A percentile compares a stretch with the other conserved stretches of the same genome.
phyloP scores from a whole-genome alignment of 2,888 invertebrate species.

The Andrena flavipes region DNA sequence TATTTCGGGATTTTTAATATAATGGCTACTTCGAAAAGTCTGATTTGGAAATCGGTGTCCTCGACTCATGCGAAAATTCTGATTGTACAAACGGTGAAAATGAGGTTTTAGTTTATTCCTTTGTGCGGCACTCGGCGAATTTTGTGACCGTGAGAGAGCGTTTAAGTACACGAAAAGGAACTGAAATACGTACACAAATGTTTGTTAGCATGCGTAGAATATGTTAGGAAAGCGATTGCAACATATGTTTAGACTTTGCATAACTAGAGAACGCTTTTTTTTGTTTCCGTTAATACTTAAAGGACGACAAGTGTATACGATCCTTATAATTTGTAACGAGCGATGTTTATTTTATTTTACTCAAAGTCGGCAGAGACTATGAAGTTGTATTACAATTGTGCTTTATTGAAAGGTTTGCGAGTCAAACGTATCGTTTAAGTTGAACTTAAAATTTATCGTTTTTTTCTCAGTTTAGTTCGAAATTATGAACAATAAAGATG shows the following conservation, averaged over 20 bases:
- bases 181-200: constrained; percentile 13
- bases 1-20: no score
- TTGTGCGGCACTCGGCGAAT: not conserved
- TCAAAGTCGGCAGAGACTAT: not conserved
- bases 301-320: constrained; percentile 12
- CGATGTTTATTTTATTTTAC: not conserved
- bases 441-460: not conserved
- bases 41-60: not conserved
- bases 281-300: constrained; percentile 26
- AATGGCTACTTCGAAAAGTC: not conserved
- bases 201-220: constrained; percentile 20
- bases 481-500: not conserved
- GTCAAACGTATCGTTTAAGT: no score
- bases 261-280: constrained; percentile 30
- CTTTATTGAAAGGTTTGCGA: not conserved
- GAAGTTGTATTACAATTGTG: not conserved
- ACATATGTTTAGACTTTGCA: constrained; percentile 21
- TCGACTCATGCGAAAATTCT: not conserved
- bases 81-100: not conserved
- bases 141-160: not conserved
- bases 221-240: constrained; percentile 17
- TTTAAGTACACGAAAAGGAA: not conserved
- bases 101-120: not conserved
- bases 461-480: not conserved
- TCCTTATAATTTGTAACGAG: not conserved